phyloP scores from a whole-genome alignment of 2,797 vertebrate species.

The Sebastes steindachneri region DNA sequence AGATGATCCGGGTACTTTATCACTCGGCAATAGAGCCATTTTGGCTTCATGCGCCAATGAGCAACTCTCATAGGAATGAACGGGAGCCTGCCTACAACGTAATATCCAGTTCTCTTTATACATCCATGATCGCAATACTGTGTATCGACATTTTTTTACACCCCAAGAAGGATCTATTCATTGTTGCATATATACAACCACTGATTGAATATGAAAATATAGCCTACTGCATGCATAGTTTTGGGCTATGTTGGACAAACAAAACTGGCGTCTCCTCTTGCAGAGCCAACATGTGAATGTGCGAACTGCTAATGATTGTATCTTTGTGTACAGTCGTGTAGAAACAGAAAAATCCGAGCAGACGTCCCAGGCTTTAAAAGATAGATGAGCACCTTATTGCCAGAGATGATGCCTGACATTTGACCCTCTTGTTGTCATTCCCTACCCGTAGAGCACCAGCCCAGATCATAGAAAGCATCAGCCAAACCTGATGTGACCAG shows the following conservation, averaged over 20 bases:
- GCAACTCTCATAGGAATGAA: too few relatives aligned
- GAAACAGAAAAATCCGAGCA: not conserved
- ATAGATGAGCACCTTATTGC: not conserved
- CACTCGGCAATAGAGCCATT: too few relatives aligned
- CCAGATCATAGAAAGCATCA: slow-evolving; percentile 34
- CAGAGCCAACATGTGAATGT: not conserved
- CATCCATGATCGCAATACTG: too few relatives aligned
- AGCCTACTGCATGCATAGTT: not conserved
- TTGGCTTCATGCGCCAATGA: too few relatives aligned
- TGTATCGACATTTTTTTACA: too few relatives aligned
- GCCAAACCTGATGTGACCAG: slow-evolving; percentile 21
- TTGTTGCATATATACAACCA: not conserved
- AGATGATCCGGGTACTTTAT: too few relatives aligned
- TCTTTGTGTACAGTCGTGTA: not conserved
- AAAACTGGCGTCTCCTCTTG: not conserved
- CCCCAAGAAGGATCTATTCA: not conserved
- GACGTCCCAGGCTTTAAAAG: not conserved
- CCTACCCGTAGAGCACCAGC: not conserved
- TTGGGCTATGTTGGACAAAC: not conserved
- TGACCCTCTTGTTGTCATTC: slow-evolving; percentile 19
- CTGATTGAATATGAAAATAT: not conserved
- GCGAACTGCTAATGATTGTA: not conserved
- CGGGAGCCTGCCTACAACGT: too few relatives aligned
- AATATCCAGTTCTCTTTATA: too few relatives aligned
- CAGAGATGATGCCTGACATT: slow-evolving; percentile 18